phyloP scores from a whole-genome alignment of 2,797 vertebrate species.

The Chelidonichthys spinosus region DNA sequence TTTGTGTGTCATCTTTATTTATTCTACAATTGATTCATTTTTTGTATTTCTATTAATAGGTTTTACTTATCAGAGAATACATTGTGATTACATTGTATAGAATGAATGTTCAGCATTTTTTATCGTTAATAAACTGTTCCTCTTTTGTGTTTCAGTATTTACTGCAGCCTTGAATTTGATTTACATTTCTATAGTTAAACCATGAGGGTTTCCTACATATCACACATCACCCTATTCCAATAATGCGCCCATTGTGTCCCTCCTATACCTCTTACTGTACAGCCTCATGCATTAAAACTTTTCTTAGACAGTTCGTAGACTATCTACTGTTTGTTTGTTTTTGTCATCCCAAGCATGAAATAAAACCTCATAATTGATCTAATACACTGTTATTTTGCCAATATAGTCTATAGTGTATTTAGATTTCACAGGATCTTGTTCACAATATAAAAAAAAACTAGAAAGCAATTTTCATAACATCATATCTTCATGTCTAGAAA shows the following conservation, averaged over 20 bases:
- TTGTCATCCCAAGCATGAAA: neutral
- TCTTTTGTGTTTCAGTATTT: neutral
- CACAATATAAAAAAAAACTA: neutral
- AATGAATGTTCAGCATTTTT: neutral
- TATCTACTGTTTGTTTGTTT: neutral
- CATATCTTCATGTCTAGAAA: neutral
- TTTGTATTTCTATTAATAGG: neutral
- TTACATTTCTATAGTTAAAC: neutral
- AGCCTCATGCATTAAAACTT: neutral
- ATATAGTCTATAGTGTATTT: neutral
- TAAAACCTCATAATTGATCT: neutral
- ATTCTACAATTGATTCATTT: neutral
- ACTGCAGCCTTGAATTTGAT: neutral
- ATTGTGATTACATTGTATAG: neutral
- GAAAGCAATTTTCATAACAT: neutral
- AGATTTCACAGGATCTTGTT: neutral
- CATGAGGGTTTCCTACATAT: neutral
- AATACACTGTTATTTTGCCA: neutral
- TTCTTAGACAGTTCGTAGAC: neutral
- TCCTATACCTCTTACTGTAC: neutral
- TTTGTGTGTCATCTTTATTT: neutral
- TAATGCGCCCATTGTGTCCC: neutral
- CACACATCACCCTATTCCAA: neutral
- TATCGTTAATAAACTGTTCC: neutral
- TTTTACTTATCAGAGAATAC: neutral